Percentiles rank a stretch among this genome's conserved stretches.
These are phyloP conservation scores for Hippocampus comes DNA, from an alignment of 2,113 vertebrate species.

Conservation along the genomic window DNA sequence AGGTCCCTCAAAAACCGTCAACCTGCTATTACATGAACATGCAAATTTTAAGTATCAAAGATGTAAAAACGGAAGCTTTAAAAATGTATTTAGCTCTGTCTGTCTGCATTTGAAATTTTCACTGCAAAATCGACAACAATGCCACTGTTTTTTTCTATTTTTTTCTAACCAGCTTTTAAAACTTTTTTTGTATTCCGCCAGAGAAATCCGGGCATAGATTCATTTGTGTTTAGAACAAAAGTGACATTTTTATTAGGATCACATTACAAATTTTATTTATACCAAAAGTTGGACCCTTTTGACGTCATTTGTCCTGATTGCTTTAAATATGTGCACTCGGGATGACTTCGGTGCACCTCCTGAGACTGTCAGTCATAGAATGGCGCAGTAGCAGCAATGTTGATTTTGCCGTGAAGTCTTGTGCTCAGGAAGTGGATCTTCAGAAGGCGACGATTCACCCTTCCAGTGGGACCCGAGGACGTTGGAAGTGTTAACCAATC, in stretches of 20 bases:
- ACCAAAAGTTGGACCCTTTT: background rate
- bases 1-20: slow-evolving; percentile 5
- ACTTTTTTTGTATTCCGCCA: background rate
- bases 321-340: background rate
- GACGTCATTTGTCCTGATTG: background rate
- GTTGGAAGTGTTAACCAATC: slow-evolving; percentile 81
- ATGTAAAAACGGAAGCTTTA: background rate
- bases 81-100: background rate
- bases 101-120: background rate
- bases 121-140: background rate
- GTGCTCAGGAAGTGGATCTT: slow-evolving; percentile 13
- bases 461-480: slow-evolving; percentile 74
- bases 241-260: too few relatives aligned
- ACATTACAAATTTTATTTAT: too few relatives aligned
- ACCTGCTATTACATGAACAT: slow-evolving; percentile 18
- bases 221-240: background rate
- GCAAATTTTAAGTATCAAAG: slow-evolving; percentile 27
- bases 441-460: slow-evolving; percentile 29
- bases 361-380: slow-evolving; percentile 49
- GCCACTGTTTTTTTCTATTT: too few relatives aligned
- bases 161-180: background rate
- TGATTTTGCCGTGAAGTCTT: slow-evolving; percentile 9
- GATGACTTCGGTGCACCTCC: background rate
- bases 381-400: slow-evolving; percentile 60
- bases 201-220: background rate